phyloP scores from a whole-genome alignment of 2,888 invertebrate genomes.

The Eupithecia exiguata region DNA sequence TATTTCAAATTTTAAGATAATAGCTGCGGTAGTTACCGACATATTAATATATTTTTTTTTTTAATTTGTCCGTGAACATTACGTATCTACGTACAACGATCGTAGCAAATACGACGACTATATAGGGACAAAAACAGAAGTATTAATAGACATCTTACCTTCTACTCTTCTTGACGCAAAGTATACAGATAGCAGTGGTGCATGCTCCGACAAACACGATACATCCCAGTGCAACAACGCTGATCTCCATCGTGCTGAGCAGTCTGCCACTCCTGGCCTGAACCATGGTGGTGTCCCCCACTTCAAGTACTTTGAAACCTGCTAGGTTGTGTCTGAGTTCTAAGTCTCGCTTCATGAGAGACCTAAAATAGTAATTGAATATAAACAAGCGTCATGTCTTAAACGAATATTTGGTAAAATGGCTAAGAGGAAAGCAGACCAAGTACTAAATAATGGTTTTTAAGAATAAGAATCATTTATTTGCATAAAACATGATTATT shows the following conservation, averaged over 20 bases:
- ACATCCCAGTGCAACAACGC: conserved; percentile 91
- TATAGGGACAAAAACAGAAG: neutral
- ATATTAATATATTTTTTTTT: neutral
- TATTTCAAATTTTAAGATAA: too few species aligned
- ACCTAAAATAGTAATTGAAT: conserved; percentile 69
- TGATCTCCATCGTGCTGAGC: conserved; percentile 89
- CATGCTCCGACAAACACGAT: conserved; percentile 92
- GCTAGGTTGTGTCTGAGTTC: conserved; percentile 86
- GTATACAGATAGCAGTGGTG: conserved; percentile 90
- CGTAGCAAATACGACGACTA: neutral
- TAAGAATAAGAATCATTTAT: too few species aligned
- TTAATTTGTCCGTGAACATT: neutral
- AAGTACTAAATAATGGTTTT: too few species aligned
- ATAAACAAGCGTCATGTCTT: neutral
- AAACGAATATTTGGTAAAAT: neutral
- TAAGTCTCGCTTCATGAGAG: conserved; percentile 84
- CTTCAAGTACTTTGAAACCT: conserved; percentile 87
- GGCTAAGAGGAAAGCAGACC: neutral
- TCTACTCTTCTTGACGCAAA: conserved; percentile 86
- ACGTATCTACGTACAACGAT: neutral
- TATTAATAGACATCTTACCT: conserved; percentile 70
- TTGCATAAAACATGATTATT: too few species aligned
- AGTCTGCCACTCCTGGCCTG: conserved; percentile 67
- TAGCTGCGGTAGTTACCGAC: too few species aligned
- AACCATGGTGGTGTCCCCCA: conserved; percentile 77